A percentile compares a stretch with the other conserved stretches of the same genome.
These are phyloP conservation scores for Euleptes europaea DNA, from an alignment of 2,113 vertebrate genomes.

Conservation along the genomic window DNA sequence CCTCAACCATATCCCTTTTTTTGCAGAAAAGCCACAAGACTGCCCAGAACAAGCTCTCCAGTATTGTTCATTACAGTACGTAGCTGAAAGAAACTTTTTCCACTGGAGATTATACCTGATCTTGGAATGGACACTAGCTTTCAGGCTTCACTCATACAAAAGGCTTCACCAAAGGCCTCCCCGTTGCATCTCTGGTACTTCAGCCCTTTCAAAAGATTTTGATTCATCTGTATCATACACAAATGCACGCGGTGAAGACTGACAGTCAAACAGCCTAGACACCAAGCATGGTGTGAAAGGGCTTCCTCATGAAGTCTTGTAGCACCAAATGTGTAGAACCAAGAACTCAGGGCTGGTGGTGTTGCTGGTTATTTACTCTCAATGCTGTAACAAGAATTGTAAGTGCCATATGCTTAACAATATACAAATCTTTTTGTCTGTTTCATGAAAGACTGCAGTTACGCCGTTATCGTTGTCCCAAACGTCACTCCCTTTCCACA, in stretches of 20 bases:
- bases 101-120: not conserved
- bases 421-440: not conserved
- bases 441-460: not conserved
- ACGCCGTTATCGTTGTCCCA: too few species aligned
- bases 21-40: not conserved
- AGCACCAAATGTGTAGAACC: slow-evolving; percentile 12
- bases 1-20: not conserved
- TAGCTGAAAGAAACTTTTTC: not conserved
- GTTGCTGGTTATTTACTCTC: not conserved
- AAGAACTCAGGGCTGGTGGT: slow-evolving; percentile 19
- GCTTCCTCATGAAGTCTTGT: fast-evolving
- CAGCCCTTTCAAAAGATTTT: not conserved
- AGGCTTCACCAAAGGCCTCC: fast-evolving
- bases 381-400: not conserved
- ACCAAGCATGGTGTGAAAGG: not conserved
- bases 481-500: too few species aligned
- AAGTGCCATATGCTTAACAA: not conserved
- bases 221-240: fast-evolving
- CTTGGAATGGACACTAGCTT: not conserved
- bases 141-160: not conserved
- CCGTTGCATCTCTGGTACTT: not conserved
- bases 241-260: not conserved
- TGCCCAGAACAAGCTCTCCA: not conserved
- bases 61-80: not conserved
- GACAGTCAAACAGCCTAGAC: not conserved